Evolutionary conservation across 2,113 vertebrate genomes (phyloP).

Genomic region (Pleuronectes platessa): DNA sequence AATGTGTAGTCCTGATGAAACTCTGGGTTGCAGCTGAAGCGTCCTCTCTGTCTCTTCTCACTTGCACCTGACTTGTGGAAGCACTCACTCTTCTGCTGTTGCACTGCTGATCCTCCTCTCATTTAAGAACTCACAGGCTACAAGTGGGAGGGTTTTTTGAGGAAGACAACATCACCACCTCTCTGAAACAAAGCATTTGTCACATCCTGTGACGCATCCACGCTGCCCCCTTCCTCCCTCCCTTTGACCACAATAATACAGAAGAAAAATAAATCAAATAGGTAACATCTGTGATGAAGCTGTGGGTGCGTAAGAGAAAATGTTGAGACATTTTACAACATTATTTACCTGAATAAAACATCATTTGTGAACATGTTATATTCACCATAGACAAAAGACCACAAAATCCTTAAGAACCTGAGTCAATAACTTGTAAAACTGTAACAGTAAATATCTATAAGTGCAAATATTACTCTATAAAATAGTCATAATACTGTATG

Average conservation of each 20-base stretch:
- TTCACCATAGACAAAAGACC: no score
- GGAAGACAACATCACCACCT: conserved; percentile 16
- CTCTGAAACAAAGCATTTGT: conserved; percentile 32
- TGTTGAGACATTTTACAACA: background rate
- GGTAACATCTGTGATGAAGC: conserved; percentile 19
- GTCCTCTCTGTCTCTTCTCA: conserved; percentile 1
- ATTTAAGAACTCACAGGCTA: conserved; percentile 33
- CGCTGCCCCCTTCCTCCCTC: background rate
- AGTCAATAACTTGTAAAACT: no score
- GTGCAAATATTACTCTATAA: no score
- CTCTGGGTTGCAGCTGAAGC: conserved; percentile 10
- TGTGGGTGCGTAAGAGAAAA: background rate
- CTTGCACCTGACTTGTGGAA: conserved; percentile 4
- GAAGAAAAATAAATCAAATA: conserved; percentile 26
- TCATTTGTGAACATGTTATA: no score
- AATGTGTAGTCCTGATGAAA: conserved; percentile 13
- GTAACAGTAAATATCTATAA: no score
- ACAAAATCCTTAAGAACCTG: no score
- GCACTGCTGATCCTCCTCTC: conserved; percentile 16
- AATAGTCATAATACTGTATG: no score
- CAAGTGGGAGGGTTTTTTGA: conserved; percentile 53
- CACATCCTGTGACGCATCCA: conserved; percentile 56
- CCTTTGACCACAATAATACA: background rate
- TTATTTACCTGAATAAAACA: no score
- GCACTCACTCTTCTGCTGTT: background rate